These are phyloP conservation scores for Sarcophaga rosellei DNA, from an alignment of 2,888 invertebrate species.

Conservation along the genomic window DNA sequence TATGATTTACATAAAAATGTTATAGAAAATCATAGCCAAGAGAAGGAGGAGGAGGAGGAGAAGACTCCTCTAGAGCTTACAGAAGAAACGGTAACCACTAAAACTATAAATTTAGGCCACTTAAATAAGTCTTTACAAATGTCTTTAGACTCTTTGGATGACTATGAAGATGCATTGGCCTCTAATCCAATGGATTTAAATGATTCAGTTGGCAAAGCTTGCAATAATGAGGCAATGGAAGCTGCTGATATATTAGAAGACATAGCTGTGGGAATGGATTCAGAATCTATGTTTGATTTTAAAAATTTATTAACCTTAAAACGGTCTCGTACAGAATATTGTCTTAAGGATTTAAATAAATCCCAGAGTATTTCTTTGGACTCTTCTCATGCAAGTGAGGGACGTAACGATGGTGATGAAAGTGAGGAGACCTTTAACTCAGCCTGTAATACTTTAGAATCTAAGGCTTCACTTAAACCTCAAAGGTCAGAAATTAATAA, in stretches of 20 bases:
- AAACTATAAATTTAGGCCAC: background rate
- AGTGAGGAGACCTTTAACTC: slow-evolving; percentile 20
- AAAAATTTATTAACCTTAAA: slow-evolving; percentile 7
- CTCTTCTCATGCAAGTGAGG: background rate
- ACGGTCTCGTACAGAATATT: slow-evolving; percentile 24
- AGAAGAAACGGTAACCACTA: background rate
- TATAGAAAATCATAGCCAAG: background rate
- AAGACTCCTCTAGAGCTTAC: background rate
- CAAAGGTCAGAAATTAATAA: background rate
- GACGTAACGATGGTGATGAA: background rate
- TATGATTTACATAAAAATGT: slow-evolving; percentile 28
- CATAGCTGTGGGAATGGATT: slow-evolving; percentile 11
- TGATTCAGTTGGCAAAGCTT: background rate
- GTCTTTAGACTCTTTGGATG: slow-evolving; percentile 59
- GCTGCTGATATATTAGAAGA: slow-evolving; percentile 40
- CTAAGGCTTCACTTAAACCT: slow-evolving; percentile 31
- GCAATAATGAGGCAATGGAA: background rate
- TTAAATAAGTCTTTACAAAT: slow-evolving; percentile 37
- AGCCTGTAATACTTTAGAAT: slow-evolving; percentile 51
- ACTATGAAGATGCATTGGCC: slow-evolving; percentile 36
- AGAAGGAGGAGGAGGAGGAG: too few relatives aligned
- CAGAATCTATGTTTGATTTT: background rate
- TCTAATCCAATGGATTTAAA: background rate
- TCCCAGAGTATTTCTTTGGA: background rate
- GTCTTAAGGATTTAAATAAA: slow-evolving; percentile 25